Base-by-base conservation (phyloP, 2,113 vertebrate species). In the Erpornis zantholeuca region DNA sequence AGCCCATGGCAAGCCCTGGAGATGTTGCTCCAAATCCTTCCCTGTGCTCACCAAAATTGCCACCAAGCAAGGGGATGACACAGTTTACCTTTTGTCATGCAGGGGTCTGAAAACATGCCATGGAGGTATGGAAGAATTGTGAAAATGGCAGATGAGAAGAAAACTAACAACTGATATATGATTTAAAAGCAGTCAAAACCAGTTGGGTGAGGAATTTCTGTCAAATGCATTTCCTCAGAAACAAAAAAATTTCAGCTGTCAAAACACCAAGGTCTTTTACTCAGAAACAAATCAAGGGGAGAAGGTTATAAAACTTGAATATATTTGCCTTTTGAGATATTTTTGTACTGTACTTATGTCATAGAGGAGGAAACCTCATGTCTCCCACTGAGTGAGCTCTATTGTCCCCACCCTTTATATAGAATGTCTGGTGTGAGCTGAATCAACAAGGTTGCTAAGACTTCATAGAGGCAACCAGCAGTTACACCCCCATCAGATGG, bases 261-360 rank as follows among this genome's bases (percentile, higher is more conserved):
- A 97, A 97, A 97, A 93, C 84, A 94, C 61, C 87, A 86, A 68
- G 70, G 11, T 81, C 70, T 88, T 77, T 82, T 60, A 94, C 88
- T 97, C 72, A 64, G 90, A 86, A 95, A 88, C 76, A 92, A 96
- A 97, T 47, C 66, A 92, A 64, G 31, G 90, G 53, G 82, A 94
- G 57, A 72, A 80, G 72, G 79, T 95, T 92, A 64, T 68, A 85
- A 77, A 90, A 21, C 36, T 80, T 36, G 29, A 60, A 82, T 75
- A 17, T 57, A 83, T 77, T 60, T 93, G 35, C n/a, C 36, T 91
- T 87, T 91, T 88, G 72, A 89, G 84, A 84, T 96, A 83, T 79
- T 94, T 93, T 95, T 82, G 45, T 52, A 35, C 65, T 31, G 65
- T 44, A 27, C 64, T 94, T 90, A 52, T 64, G 54, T 42, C 76